phyloP scores from a whole-genome alignment of 2,888 invertebrate species.

The Andrena camellia region DNA sequence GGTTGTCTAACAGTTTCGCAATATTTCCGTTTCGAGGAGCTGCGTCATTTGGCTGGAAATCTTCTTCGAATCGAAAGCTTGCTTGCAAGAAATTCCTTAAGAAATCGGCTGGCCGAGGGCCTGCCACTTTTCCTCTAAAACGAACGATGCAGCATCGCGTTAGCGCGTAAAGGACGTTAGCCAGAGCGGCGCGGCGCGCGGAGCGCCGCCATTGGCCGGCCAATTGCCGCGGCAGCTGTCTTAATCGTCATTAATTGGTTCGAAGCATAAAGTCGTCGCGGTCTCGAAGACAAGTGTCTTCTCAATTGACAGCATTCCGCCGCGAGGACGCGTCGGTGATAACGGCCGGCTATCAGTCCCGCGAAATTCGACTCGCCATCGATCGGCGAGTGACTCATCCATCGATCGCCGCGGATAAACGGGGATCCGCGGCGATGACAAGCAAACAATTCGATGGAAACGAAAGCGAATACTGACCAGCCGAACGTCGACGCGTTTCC shows the following conservation, averaged over 20 bases:
- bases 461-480: background rate
- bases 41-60: too few species aligned
- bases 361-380: conserved; percentile 28
- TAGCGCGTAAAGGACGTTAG: conserved; percentile 6
- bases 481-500: background rate
- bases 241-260: conserved; percentile 80
- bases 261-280: conserved; percentile 72
- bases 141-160: background rate
- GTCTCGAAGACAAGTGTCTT: conserved; percentile 64
- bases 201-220: conserved; percentile 67
- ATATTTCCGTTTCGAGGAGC: background rate
- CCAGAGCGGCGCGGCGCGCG: conserved; percentile 11
- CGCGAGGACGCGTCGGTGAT: conserved; percentile 45
- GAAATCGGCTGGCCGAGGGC: background rate
- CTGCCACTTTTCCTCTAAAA: background rate
- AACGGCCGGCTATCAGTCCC: conserved; percentile 50
- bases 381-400: conserved; percentile 15
- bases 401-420: conserved; percentile 10
- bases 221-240: conserved; percentile 78
- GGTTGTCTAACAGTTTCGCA: conserved; percentile 11
- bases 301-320: conserved; percentile 63
- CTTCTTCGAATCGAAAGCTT: too few species aligned
- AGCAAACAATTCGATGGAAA: conserved; percentile 1
- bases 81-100: background rate
- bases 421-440: conserved; percentile 10